Conservation (phyloP, 2,797 vertebrate species). For the Catharus ustulatus region DNA sequence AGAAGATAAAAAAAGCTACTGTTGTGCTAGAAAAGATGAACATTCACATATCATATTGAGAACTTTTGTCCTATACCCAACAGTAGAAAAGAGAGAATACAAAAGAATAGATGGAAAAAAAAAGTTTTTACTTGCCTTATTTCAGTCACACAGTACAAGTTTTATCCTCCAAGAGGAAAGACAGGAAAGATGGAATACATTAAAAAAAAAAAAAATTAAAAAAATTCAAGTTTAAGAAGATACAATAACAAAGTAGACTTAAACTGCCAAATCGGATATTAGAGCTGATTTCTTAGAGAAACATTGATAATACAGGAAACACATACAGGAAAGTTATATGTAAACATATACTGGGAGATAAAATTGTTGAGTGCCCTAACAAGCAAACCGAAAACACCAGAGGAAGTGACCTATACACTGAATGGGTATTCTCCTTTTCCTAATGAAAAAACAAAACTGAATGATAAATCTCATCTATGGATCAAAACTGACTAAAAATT, state of each 20-base stretch:
- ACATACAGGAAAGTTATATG: background rate
- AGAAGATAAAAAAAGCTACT: background rate
- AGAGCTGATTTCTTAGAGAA: background rate
- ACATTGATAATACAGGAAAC: background rate
- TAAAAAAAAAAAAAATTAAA: background rate
- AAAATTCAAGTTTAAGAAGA: background rate
- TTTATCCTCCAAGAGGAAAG: background rate
- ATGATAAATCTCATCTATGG: background rate
- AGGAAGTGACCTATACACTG: background rate
- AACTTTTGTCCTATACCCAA: background rate
- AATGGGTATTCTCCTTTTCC: background rate
- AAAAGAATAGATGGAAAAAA: background rate
- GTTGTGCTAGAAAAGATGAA: background rate
- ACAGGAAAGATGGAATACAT: background rate
- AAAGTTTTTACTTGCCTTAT: background rate
- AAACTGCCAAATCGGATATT: background rate
- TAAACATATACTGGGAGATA: background rate
- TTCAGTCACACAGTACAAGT: background rate
- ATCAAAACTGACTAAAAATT: background rate
- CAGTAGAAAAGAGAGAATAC: background rate
- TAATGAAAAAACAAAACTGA: background rate
- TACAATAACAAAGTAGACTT: background rate
- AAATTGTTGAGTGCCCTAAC: background rate
- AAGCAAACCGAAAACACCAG: background rate
- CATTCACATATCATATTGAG: background rate